Evolutionary conservation across 2,797 vertebrate genomes (phyloP).

Genomic region (Oreochromis grahami): DNA sequence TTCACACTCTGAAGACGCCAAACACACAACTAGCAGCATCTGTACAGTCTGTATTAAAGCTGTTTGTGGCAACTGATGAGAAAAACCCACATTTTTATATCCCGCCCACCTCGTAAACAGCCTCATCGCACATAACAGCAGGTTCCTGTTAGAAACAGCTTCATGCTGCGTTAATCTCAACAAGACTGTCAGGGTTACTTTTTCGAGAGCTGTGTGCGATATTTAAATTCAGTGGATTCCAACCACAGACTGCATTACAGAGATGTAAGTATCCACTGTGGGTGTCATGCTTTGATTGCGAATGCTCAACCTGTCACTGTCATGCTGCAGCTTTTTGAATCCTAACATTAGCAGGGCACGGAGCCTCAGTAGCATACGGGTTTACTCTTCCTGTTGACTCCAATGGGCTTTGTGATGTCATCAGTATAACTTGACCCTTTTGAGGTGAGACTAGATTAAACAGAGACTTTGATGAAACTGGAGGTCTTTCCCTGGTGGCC

Average conservation of each 20-base stretch:
- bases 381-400: background rate
- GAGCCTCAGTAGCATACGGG: fast-evolving
- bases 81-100: background rate
- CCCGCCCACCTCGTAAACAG: background rate
- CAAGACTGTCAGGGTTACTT: background rate
- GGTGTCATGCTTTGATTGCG: background rate
- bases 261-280: background rate
- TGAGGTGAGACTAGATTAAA: background rate
- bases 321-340: fast-evolving
- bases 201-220: fast-evolving
- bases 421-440: background rate
- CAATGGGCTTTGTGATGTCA: background rate
- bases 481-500: background rate
- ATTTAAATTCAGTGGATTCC: background rate
- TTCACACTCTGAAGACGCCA: background rate
- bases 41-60: background rate
- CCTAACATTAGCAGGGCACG: background rate
- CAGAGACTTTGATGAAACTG: background rate
- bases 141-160: background rate
- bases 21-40: background rate
- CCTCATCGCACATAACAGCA: background rate
- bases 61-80: background rate
- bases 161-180: background rate
- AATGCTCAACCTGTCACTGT: background rate
- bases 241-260: background rate